These are phyloP conservation scores for Oophaga sylvatica DNA, from an alignment of 2,797 vertebrate species.

Conservation along the genomic window DNA sequence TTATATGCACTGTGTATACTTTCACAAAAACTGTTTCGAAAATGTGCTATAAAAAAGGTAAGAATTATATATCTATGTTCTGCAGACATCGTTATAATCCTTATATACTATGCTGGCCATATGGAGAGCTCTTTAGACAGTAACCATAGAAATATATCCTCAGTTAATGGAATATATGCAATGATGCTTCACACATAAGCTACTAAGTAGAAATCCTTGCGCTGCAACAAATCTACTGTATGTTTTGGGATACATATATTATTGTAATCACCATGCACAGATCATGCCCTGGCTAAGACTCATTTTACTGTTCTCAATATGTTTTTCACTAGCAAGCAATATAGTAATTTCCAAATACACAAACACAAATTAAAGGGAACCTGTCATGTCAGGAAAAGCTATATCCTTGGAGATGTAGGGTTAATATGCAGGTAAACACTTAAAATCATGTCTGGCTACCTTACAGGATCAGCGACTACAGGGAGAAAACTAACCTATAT, in stretches of 20 bases:
- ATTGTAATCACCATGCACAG: conserved; percentile 9
- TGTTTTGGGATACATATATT: conserved; percentile 24
- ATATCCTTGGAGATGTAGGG: no score
- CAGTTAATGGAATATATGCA: conserved; percentile 6
- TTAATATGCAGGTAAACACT: no score
- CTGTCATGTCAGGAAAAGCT: no score
- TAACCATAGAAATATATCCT: conserved; percentile 47
- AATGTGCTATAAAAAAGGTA: background rate
- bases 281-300: background rate
- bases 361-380: background rate
- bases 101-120: conserved; percentile 10
- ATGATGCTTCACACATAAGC: conserved; percentile 28
- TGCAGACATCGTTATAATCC: background rate
- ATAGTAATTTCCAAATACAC: background rate
- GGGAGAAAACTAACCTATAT: no score
- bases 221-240: conserved; percentile 9
- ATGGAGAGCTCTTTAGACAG: conserved; percentile 4
- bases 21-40: background rate
- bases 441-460: no score
- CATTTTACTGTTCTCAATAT: conserved; percentile 11
- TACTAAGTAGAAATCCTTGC: background rate
- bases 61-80: background rate
- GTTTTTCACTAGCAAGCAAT: background rate
- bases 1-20: no score
- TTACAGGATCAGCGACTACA: no score